phyloP scores from a whole-genome alignment of 1,140 invertebrate species.

The Papilio helenus region DNA sequence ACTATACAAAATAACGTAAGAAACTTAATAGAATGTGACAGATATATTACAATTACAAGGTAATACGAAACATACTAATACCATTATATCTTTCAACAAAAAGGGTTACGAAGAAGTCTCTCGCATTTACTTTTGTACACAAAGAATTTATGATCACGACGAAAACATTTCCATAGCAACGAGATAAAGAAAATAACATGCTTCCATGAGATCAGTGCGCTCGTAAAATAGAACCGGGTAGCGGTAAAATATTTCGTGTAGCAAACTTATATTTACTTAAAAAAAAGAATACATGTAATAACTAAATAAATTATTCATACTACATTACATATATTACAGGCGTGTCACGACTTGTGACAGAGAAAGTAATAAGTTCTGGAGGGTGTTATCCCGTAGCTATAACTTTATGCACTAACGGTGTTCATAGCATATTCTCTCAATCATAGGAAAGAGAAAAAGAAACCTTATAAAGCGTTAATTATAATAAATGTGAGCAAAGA shows the following conservation, averaged over 20 bases:
- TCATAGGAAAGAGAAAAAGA: neutral
- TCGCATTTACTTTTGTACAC: constrained; percentile 10
- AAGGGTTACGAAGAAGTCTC: neutral
- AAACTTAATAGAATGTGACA: neutral
- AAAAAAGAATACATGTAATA: constrained; percentile 55
- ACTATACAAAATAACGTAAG: neutral
- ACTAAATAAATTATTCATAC: constrained; percentile 70
- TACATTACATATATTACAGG: constrained; percentile 50
- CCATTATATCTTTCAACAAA: constrained; percentile 7
- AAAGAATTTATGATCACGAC: constrained; percentile 22
- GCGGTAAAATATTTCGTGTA: constrained; percentile 1
- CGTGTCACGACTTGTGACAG: constrained; percentile 62
- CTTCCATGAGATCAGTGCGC: constrained; percentile 6
- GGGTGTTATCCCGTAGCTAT: constrained; percentile 16
- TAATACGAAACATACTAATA: neutral
- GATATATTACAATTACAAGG: neutral
- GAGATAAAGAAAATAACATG: constrained; percentile 14
- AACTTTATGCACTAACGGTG: neutral
- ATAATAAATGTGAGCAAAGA: constrained; percentile 38
- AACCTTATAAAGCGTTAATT: constrained; percentile 43
- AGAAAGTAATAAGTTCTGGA: constrained; percentile 48
- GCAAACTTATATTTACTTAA: constrained; percentile 30
- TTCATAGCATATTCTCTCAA: neutral
- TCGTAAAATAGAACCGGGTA: constrained; percentile 15
- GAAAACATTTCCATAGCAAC: constrained; percentile 26